These are phyloP conservation scores for Drosophila paracracens DNA, from an alignment of 2,888 invertebrate species.

Conservation along the genomic window DNA sequence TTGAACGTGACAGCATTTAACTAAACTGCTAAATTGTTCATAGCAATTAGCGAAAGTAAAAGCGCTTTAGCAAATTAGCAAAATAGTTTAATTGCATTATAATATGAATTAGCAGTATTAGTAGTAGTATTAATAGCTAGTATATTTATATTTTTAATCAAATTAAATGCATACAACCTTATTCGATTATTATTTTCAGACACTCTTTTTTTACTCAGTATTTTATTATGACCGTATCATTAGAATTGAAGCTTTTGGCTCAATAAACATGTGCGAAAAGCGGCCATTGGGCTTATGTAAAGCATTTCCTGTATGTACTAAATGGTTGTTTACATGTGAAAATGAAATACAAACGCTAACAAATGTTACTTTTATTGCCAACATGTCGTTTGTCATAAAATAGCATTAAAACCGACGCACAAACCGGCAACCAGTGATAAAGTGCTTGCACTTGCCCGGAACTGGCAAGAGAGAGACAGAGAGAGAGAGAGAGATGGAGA, in stretches of 20 bases:
- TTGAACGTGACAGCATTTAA: slow-evolving; percentile 39
- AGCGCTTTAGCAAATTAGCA: neutral
- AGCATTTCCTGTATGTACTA: slow-evolving; percentile 6
- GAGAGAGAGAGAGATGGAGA: neutral
- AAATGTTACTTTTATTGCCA: slow-evolving; percentile 65
- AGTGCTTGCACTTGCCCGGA: slow-evolving; percentile 8
- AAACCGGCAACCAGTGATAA: slow-evolving; percentile 40
- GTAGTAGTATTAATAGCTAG: neutral
- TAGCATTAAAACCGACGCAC: slow-evolving; percentile 48
- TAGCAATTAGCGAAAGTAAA: neutral
- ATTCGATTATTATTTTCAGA: neutral
- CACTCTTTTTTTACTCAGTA: no score
- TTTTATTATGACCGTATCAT: neutral
- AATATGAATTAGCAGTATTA: neutral
- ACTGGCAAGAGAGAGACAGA: neutral
- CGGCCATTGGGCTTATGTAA: neutral
- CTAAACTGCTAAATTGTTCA: slow-evolving; percentile 1
- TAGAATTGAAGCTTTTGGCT: slow-evolving; percentile 1
- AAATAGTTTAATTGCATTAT: neutral
- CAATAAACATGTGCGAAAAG: slow-evolving; percentile 11
- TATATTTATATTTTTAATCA: neutral
- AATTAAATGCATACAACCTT: neutral
- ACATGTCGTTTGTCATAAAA: slow-evolving; percentile 61
- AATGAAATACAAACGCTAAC: slow-evolving; percentile 51
- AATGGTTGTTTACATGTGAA: slow-evolving; percentile 10